These are phyloP conservation scores for Drosophila rellima DNA, from an alignment of 2,888 invertebrate species.

Conservation along the genomic window DNA sequence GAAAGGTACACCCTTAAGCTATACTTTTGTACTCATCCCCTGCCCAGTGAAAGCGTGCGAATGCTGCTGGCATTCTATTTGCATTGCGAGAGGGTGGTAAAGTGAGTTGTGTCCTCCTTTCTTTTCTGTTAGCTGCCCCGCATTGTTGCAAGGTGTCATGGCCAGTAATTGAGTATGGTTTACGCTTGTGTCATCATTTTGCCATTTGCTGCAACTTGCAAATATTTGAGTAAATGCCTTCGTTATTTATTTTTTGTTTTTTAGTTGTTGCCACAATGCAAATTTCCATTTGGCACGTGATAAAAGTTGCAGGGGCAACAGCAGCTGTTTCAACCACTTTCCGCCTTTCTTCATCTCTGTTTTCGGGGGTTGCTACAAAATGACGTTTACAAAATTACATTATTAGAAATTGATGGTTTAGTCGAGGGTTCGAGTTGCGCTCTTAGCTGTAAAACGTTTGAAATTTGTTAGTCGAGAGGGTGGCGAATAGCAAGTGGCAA, in stretches of 20 bases:
- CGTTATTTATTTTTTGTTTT: constrained; percentile 42
- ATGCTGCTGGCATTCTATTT: constrained; percentile 73
- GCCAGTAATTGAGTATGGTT: constrained; percentile 76
- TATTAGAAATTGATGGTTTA: constrained; percentile 80
- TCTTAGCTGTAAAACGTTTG: constrained; percentile 42
- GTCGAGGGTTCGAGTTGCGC: constrained; percentile 40
- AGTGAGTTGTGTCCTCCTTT: neutral
- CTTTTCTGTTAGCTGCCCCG: constrained; percentile 9
- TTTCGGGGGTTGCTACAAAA: constrained; percentile 56
- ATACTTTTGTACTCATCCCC: neutral
- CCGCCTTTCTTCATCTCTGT: constrained; percentile 19
- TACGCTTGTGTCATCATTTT: constrained; percentile 70
- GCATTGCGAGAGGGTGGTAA: constrained; percentile 57
- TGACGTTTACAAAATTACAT: constrained; percentile 82
- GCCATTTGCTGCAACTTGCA: constrained; percentile 72
- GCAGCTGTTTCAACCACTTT: constrained; percentile 57
- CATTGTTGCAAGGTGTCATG: constrained; percentile 76
- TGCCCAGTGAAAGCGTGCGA: constrained; percentile 54
- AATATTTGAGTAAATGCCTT: constrained; percentile 77
- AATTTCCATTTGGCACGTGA: constrained; percentile 71
- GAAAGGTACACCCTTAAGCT: constrained; percentile 56
- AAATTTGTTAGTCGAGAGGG: constrained; percentile 29
- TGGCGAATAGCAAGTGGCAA: constrained; percentile 20
- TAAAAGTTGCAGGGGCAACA: constrained; percentile 47
- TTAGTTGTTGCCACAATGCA: constrained; percentile 50